Evolutionary conservation across 2,888 invertebrate species (phyloP).

Genomic region (Eurois occulta): DNA sequence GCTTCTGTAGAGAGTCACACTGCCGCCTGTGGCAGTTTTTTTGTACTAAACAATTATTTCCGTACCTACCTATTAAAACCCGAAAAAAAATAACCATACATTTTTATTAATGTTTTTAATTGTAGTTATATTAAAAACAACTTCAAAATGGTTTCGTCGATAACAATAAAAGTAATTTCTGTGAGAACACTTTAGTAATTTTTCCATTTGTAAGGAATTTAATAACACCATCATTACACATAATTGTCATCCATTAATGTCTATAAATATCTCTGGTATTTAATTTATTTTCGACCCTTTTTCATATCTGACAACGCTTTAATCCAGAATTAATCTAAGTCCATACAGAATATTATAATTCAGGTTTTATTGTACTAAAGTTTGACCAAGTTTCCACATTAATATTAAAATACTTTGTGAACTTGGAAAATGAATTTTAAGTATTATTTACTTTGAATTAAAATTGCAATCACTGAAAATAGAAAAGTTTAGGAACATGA

Average conservation of each 20-base stretch:
- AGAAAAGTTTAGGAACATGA: background rate
- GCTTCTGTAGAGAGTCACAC: background rate
- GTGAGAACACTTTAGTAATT: background rate
- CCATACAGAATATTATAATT: conserved; percentile 18
- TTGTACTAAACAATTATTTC: background rate
- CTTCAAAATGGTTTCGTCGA: background rate
- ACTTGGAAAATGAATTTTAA: conserved; percentile 20
- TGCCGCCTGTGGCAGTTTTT: background rate
- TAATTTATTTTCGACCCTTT: conserved; percentile 19
- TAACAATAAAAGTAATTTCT: background rate
- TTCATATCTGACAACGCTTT: conserved; percentile 3
- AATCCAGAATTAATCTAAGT: conserved; percentile 7
- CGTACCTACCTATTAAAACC: background rate
- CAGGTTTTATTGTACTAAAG: conserved; percentile 15
- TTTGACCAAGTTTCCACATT: conserved; percentile 27
- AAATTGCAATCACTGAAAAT: background rate
- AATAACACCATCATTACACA: background rate
- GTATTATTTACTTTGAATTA: conserved; percentile 22
- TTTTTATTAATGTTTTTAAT: background rate
- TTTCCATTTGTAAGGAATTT: conserved; percentile 3
- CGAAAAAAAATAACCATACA: background rate
- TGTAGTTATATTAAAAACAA: background rate
- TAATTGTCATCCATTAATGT: background rate
- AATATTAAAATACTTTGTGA: conserved; percentile 32
- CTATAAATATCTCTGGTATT: background rate